These are phyloP conservation scores for Tokudaia muenninki DNA, from an alignment of 2,797 vertebrate genomes.

Conservation along the genomic window DNA sequence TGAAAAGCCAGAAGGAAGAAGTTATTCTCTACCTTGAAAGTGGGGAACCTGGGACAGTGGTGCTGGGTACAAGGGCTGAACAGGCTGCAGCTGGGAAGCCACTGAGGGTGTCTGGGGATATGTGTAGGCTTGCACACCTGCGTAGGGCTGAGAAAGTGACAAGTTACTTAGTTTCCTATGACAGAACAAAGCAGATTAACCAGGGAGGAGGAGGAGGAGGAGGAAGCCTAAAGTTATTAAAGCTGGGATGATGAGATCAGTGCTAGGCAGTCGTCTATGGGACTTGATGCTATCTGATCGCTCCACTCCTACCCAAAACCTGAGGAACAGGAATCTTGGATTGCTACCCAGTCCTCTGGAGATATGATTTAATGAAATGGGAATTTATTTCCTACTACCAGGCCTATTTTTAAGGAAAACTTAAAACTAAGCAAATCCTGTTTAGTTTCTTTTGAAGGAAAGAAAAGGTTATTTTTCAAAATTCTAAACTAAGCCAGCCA, in stretches of 20 bases:
- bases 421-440: constrained; percentile 61
- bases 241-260: background rate
- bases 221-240: background rate
- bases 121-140: constrained; percentile 87
- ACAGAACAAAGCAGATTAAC: constrained; percentile 1
- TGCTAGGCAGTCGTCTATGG: background rate
- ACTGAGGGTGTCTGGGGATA: constrained; percentile 89
- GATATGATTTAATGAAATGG: constrained; percentile 26
- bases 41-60: constrained; percentile 90
- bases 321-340: background rate
- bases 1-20: background rate
- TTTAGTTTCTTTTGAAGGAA: constrained; percentile 17
- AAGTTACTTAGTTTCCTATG: constrained; percentile 43
- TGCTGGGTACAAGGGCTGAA: constrained; percentile 91
- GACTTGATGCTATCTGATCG: background rate
- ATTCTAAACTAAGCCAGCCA: constrained; percentile 10
- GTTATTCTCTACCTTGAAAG: constrained; percentile 92
- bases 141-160: constrained; percentile 89
- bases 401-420: constrained; percentile 26
- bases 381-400: background rate
- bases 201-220: background rate
- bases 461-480: background rate
- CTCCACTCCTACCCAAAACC: background rate
- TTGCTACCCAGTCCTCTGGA: background rate
- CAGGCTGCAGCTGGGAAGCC: constrained; percentile 92